Percentiles rank a stretch among this genome's conserved stretches.
Evolutionary conservation across 2,113 vertebrate species (phyloP).

Genomic region (Acrocephalus arundinaceus): DNA sequence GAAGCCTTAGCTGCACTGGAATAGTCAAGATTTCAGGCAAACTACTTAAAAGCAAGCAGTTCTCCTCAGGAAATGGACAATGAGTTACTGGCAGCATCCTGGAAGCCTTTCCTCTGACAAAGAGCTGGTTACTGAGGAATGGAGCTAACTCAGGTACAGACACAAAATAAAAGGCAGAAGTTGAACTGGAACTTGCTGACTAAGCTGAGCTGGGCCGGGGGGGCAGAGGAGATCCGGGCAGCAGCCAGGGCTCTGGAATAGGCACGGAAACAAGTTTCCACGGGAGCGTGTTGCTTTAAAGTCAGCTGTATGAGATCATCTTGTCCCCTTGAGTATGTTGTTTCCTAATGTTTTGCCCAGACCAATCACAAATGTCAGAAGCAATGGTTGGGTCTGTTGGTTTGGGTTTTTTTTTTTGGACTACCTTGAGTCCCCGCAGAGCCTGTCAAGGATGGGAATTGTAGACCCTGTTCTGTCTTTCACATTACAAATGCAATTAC

Average conservation of each 20-base stretch:
- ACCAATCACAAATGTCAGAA: constrained; percentile 27
- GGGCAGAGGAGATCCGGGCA: background rate
- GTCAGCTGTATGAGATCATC: constrained; percentile 37
- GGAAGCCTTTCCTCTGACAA: background rate
- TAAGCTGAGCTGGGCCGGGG: rapidly evolving
- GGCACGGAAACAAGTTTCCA: constrained; percentile 22
- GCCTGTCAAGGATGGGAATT: background rate
- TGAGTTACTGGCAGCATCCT: background rate
- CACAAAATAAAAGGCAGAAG: background rate
- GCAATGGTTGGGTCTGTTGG: background rate
- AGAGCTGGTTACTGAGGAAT: background rate
- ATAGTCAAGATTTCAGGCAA: background rate
- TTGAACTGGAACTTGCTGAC: background rate
- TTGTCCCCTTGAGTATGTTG: background rate
- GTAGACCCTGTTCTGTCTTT: constrained; percentile 1
- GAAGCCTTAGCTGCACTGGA: background rate
- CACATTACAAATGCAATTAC: constrained; percentile 12
- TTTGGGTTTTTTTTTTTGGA: background rate
- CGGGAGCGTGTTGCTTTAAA: background rate
- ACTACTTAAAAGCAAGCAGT: background rate
- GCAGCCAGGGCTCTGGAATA: background rate
- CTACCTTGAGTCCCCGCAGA: background rate
- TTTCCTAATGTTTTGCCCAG: constrained; percentile 57
- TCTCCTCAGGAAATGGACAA: background rate
- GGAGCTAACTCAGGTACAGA: background rate